Percentiles rank a stretch among this genome's conserved stretches.
phyloP scores from a whole-genome alignment of 2,888 invertebrate species.

The Dastarcus helophoroides region DNA sequence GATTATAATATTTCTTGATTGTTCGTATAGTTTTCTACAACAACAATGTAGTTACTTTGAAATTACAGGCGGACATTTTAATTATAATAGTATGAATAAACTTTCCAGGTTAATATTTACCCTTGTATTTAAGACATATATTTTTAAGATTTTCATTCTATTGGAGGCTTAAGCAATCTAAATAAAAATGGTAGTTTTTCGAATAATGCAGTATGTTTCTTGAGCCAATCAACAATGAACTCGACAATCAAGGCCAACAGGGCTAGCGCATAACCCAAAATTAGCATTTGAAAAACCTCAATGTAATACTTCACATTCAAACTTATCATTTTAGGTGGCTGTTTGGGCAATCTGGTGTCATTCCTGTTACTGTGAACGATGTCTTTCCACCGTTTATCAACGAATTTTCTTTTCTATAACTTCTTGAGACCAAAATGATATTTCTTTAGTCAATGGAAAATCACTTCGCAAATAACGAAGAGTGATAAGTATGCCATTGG shows the following conservation, averaged over 20 bases:
- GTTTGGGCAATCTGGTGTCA: background rate
- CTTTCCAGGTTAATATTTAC: too few relatives aligned
- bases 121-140: too few relatives aligned
- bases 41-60: too few relatives aligned
- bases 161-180: background rate
- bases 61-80: too few relatives aligned
- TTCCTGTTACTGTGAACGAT: background rate
- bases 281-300: background rate
- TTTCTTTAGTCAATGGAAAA: background rate
- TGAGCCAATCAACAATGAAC: background rate
- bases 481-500: background rate
- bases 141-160: too few relatives aligned
- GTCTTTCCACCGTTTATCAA: constrained; percentile 1
- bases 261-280: background rate
- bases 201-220: background rate
- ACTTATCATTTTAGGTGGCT: background rate
- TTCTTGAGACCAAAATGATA: background rate
- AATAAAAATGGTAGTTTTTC: background rate
- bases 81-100: too few relatives aligned
- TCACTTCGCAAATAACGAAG: background rate
- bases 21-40: too few relatives aligned
- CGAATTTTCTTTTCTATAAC: background rate
- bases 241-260: background rate
- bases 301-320: background rate
- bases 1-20: too few relatives aligned